Conservation (phyloP, 2,797 vertebrate species). For the Tiaroga cobitis region DNA sequence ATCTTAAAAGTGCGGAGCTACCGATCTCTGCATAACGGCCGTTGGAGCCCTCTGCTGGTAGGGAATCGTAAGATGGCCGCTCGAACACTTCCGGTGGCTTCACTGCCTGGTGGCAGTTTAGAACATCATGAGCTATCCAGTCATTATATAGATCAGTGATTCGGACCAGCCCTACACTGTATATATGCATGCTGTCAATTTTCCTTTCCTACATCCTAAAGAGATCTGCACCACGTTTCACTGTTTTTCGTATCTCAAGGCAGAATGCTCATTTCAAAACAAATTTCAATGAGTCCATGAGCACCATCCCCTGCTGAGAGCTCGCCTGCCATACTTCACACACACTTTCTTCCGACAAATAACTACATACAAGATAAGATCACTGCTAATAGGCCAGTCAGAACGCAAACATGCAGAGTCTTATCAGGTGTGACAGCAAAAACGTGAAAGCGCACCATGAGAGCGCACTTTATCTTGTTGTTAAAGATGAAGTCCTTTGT, state of each 20-base stretch:
- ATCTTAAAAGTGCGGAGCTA: no score
- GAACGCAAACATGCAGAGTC: neutral
- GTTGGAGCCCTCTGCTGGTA: no score
- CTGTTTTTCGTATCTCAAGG: neutral
- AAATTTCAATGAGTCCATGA: neutral
- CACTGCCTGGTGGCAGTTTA: no score
- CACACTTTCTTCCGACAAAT: slow-evolving; percentile 25
- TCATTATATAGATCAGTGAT: no score
- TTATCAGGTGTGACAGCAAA: slow-evolving; percentile 22
- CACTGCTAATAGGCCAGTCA: slow-evolving; percentile 1
- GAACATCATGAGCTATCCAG: no score
- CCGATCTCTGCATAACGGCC: no score
- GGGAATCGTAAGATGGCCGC: no score
- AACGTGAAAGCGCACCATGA: neutral
- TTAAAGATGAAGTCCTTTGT: slow-evolving; percentile 29
- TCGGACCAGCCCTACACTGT: no score
- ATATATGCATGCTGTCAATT: neutral
- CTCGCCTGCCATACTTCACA: slow-evolving; percentile 10
- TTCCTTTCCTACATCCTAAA: neutral
- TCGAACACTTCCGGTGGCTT: no score
- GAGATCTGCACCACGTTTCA: neutral
- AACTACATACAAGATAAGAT: slow-evolving; percentile 29
- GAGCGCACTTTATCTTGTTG: slow-evolving; percentile 13
- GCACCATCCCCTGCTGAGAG: slow-evolving; percentile 16
- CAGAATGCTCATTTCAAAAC: slow-evolving; percentile 28